A percentile compares a stretch with the other conserved stretches of the same genome.
These are phyloP conservation scores for Pyrochroa serraticornis DNA, from an alignment of 2,888 invertebrate genomes.

Conservation along the genomic window DNA sequence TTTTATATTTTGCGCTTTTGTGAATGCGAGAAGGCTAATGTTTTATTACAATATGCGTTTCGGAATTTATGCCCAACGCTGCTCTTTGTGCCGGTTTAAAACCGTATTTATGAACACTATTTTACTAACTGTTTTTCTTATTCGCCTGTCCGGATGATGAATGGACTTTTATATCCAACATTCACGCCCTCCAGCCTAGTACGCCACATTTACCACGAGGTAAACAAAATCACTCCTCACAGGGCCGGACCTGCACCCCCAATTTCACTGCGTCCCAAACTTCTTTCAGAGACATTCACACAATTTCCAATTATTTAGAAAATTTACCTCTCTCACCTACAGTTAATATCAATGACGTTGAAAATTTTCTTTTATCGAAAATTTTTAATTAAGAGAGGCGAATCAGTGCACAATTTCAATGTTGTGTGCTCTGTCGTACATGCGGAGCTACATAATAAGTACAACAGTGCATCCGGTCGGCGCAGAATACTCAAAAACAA, in stretches of 20 bases:
- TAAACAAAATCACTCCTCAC: slow-evolving; percentile 7
- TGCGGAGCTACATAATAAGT: too few species aligned
- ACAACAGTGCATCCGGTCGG: too few species aligned
- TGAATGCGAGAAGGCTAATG: slow-evolving; percentile 27
- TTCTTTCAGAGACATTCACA: too few species aligned
- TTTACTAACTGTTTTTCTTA: slow-evolving; percentile 29
- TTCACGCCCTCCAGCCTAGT: slow-evolving; percentile 8
- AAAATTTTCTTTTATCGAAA: too few species aligned
- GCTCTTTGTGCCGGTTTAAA: slow-evolving; percentile 26
- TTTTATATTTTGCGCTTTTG: slow-evolving; percentile 35
- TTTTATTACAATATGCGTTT: slow-evolving; percentile 34
- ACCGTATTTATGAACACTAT: slow-evolving; percentile 32
- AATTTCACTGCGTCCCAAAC: too few species aligned
- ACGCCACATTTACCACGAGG: slow-evolving; percentile 9
- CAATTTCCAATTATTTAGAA: too few species aligned
- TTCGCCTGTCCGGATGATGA: slow-evolving; percentile 26
- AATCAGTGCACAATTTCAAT: too few species aligned
- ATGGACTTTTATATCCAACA: slow-evolving; percentile 20
- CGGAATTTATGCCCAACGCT: slow-evolving; percentile 25
- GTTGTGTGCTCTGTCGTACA: too few species aligned
- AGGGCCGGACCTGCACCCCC: neutral
- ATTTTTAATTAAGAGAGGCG: too few species aligned
- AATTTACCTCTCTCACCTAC: too few species aligned
- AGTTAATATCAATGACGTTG: too few species aligned
- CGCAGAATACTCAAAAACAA: too few species aligned